Evolutionary conservation across 1,140 invertebrate species (phyloP).

Genomic region (Cardiocondyla obscurior): DNA sequence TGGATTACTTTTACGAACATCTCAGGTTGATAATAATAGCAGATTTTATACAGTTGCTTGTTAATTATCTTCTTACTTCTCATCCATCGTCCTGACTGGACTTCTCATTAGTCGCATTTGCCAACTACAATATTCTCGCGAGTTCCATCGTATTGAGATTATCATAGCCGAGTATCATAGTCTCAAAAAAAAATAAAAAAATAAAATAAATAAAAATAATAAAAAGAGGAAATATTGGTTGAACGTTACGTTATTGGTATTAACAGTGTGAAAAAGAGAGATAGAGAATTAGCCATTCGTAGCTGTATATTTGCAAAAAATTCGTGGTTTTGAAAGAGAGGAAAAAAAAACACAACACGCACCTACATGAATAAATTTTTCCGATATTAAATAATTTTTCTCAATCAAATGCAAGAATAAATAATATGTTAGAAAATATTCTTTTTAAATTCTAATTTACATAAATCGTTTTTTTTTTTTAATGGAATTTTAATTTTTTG

Average conservation of each 20-base stretch:
- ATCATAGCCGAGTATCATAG: not conserved
- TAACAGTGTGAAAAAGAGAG: not conserved
- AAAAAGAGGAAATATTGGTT: constrained; percentile 1
- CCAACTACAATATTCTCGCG: constrained; percentile 14
- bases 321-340: not conserved
- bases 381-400: not conserved
- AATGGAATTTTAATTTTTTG: not conserved
- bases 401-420: not conserved
- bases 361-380: constrained; percentile 1
- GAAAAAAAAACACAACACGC: not conserved
- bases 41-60: constrained; percentile 46
- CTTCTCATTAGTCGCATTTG: constrained; percentile 33
- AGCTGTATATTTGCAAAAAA: constrained; percentile 28
- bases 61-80: constrained; percentile 48
- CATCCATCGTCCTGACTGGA: constrained; percentile 16
- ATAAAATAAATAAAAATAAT: no score
- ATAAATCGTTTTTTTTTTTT: not conserved
- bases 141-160: not conserved
- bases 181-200: not conserved
- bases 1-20: constrained; percentile 52
- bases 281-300: constrained; percentile 1
- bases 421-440: not conserved
- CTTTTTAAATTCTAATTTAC: not conserved
- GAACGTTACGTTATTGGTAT: not conserved
- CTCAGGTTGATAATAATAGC: constrained; percentile 42